Base-by-base conservation (phyloP, 1,140 invertebrate genomes). In the Lucilia cuprina region DNA sequence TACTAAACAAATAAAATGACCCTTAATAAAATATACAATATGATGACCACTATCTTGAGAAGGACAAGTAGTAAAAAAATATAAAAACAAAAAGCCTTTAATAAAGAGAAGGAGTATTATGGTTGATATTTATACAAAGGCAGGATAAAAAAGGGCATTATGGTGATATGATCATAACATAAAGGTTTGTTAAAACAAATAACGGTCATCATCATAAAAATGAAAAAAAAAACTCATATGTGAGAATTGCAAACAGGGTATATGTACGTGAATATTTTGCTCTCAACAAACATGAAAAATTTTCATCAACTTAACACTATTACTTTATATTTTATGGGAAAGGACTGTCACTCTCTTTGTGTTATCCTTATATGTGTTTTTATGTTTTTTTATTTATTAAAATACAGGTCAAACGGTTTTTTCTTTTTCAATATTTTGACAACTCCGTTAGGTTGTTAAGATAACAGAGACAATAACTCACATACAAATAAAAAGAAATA, bases 11-110 rank as follows among this genome's bases (percentile, higher is more conserved):
- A 75, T 41, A 47, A 78, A 78, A 78, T 80, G 77, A 49, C 77
- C 77, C 77, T 50, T 80, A 80, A 80, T 80, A 80, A 80, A 80
- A 80, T 80, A 80, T 80, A 78, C 41, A 17, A 41, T 19, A 47
- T 49, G 77, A 47, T 49, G 77, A 30, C 17, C 41, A 49, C 77
- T 50, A 21, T 49, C 34, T 47, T 47, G n/a, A 41, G 25, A 30
- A 30, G 41, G 41, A 41, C 34, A 10, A 78, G 7, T 12, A 5
- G 21, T 19, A 25, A 49, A 80, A 3, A 80, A 50, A 80, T 13
- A 80, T 80, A 80, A 49, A 21, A 21, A 7, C 21, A 19, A 47
- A 41, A 41, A 41, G 41, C 41, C 41, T 41, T 14, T 50, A 49
- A 50, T 78, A 19, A 47, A 41, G 34, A 60, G 34, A 60, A 17